phyloP scores from a whole-genome alignment of 1,140 invertebrate genomes.

The honey bee (Apis mellifera) region DNA sequence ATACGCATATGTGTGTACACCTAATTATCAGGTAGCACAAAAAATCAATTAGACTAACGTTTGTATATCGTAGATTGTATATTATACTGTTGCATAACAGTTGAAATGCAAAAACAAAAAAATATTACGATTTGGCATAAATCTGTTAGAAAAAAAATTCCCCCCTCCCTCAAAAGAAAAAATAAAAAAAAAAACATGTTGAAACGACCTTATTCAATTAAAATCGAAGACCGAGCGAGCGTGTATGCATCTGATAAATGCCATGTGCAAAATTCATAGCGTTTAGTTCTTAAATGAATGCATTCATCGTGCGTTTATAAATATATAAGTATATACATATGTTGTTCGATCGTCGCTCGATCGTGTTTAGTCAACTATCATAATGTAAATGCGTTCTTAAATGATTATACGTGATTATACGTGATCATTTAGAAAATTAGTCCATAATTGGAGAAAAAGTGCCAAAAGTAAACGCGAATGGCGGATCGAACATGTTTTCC shows the following conservation, averaged over 20 bases:
- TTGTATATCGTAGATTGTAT: conserved; percentile 42
- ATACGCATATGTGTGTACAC: conserved; percentile 44
- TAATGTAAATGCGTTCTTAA: not conserved
- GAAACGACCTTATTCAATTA: not conserved
- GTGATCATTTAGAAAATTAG: not conserved
- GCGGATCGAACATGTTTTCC: not conserved
- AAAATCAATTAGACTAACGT: conserved; percentile 43
- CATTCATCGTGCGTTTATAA: not conserved
- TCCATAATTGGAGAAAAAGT: not conserved
- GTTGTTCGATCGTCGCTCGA: conserved; percentile 9
- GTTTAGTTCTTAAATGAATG: not conserved
- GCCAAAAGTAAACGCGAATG: conserved; percentile 19
- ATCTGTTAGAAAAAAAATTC: not conserved
- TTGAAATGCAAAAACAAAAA: conserved; percentile 12
- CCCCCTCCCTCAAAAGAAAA: not conserved
- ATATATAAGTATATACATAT: not conserved
- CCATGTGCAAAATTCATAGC: not conserved
- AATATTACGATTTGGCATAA: conserved; percentile 3
- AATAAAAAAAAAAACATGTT: not conserved
- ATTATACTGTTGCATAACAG: conserved; percentile 13
- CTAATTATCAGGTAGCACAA: conserved; percentile 69
- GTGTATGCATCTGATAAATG: not conserved
- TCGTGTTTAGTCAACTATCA: not conserved
- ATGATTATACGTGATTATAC: not conserved
- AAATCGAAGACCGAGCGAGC: not conserved